phyloP scores from a whole-genome alignment of 1,140 invertebrate species.

The Coelopa frigida region DNA sequence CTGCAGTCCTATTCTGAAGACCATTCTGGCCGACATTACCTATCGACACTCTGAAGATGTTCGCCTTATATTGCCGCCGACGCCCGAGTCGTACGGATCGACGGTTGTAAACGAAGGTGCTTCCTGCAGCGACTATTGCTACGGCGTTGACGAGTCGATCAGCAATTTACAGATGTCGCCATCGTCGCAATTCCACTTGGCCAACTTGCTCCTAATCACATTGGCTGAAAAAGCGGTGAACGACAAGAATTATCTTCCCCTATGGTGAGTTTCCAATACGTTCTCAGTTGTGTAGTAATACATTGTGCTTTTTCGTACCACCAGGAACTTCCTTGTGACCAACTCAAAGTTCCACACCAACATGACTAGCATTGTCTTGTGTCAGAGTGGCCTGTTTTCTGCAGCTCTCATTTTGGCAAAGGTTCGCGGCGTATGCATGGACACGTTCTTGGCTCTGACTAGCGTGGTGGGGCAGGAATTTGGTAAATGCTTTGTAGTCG shows the following conservation, averaged over 20 bases:
- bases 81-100: constrained; percentile 5
- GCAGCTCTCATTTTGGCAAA: constrained; percentile 37
- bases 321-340: constrained; percentile 41
- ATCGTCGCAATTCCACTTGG: constrained; percentile 43
- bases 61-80: constrained; percentile 24
- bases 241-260: constrained; percentile 40
- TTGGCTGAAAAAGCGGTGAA: constrained; percentile 39
- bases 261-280: constrained; percentile 28
- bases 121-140: constrained; percentile 36
- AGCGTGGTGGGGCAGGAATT: constrained; percentile 43
- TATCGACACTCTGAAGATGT: constrained; percentile 40
- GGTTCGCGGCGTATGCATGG: constrained; percentile 38
- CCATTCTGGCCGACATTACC: constrained; percentile 27
- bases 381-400: constrained; percentile 42
- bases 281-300: background rate
- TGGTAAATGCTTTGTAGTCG: constrained; percentile 16
- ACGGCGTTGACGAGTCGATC: constrained; percentile 36
- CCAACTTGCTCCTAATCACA: constrained; percentile 41
- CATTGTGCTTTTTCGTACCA: background rate
- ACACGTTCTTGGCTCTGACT: constrained; percentile 40
- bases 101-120: constrained; percentile 22
- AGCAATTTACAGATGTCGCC: constrained; percentile 42
- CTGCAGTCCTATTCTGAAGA: constrained; percentile 28
- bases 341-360: constrained; percentile 44
- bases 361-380: constrained; percentile 43